Percentiles rank a stretch among this genome's conserved stretches.
Conservation (phyloP, 1,140 invertebrate species). For the Phymorhynchus buccinoides region DNA sequence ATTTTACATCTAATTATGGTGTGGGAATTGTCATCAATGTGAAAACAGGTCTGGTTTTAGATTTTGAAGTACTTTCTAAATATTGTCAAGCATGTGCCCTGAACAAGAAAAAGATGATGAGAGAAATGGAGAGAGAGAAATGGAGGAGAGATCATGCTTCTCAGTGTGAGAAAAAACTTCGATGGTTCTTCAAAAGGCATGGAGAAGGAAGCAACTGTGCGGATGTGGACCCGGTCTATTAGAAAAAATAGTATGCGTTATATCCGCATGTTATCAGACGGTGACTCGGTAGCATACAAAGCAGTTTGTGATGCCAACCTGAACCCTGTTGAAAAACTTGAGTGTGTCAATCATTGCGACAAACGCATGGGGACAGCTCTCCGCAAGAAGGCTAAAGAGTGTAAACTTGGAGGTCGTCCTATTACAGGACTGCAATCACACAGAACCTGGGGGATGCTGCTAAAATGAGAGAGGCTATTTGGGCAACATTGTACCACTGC, state of each 20-base stretch:
- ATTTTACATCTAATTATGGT: conserved; percentile 1
- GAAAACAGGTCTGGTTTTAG: not conserved
- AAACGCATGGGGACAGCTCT: conserved; percentile 29
- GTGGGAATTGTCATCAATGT: not conserved
- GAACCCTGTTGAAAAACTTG: not conserved
- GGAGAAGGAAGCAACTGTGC: conserved; percentile 1
- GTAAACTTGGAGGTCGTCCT: not conserved
- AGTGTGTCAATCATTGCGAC: conserved; percentile 22
- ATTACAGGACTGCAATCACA: not conserved
- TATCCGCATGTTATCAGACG: not conserved
- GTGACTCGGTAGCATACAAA: not conserved
- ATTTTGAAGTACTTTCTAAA: not conserved
- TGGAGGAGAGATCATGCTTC: not conserved
- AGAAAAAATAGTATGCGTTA: not conserved
- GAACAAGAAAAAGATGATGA: not conserved
- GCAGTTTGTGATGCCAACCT: not conserved
- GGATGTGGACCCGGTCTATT: not conserved
- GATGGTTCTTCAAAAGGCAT: conserved; percentile 19
- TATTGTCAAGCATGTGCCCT: conserved; percentile 10
- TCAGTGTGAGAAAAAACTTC: not conserved
- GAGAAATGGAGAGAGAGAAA: not conserved
- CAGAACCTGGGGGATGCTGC: not conserved
- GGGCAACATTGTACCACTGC: conserved; percentile 31
- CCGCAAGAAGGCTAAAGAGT: not conserved
- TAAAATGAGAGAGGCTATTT: conserved; percentile 31